Evolutionary conservation across 2,888 invertebrate species (phyloP).

Genomic region (Blomia tropicalis): DNA sequence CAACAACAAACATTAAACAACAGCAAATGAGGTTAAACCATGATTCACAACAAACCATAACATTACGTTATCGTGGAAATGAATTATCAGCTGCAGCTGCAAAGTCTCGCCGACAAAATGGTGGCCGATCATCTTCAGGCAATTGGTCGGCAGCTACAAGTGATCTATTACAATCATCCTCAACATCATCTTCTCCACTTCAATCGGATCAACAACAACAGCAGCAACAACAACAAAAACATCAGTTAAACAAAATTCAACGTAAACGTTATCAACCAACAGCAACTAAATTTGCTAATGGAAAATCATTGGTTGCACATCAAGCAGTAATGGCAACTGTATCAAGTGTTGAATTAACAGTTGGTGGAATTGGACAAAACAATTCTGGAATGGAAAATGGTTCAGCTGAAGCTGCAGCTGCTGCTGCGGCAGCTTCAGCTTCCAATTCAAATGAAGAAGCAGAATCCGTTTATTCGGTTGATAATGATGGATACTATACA

Average conservation of each 20-base stretch:
- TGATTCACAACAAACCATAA: not conserved
- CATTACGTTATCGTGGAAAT: not conserved
- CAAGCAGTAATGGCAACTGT: not conserved
- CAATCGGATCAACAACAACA: not conserved
- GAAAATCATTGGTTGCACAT: not conserved
- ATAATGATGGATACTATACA: slow-evolving; percentile 92
- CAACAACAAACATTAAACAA: too few species aligned
- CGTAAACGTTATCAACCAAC: not conserved
- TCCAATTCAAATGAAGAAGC: slow-evolving; percentile 54
- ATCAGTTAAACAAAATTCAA: not conserved
- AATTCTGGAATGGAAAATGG: too few species aligned
- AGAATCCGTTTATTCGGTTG: slow-evolving; percentile 80
- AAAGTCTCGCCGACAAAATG: slow-evolving; percentile 24
- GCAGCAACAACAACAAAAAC: not conserved
- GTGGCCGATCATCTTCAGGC: slow-evolving; percentile 63
- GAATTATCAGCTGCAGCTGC: not conserved
- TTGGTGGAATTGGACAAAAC: too few species aligned
- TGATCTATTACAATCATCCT: slow-evolving; percentile 6
- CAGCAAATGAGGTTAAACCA: too few species aligned
- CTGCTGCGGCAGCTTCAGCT: not conserved
- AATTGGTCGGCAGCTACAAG: slow-evolving; percentile 71
- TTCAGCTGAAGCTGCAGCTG: not conserved
- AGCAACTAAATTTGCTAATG: not conserved
- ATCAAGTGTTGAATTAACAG: not conserved
- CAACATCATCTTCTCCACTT: slow-evolving; percentile 1